Percentiles rank a stretch among this genome's conserved stretches.
phyloP scores from a whole-genome alignment of 2,797 vertebrate species.

The Ispidina lecontei region DNA sequence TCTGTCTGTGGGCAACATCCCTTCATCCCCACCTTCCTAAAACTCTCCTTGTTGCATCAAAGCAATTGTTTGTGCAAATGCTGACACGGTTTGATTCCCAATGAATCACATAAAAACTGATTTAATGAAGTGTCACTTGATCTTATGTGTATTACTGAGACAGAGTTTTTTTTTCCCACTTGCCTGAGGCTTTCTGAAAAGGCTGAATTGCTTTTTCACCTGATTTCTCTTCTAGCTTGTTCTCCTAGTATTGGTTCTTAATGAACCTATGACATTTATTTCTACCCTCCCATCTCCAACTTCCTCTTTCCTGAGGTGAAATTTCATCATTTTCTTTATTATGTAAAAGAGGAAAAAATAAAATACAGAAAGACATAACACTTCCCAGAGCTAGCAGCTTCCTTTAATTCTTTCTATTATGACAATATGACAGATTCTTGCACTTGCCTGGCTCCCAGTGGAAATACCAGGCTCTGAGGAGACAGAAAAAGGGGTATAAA shows the following conservation, averaged over 20 bases:
- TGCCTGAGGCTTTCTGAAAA: conserved; percentile 44
- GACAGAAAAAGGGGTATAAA: background rate
- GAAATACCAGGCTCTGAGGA: conserved; percentile 43
- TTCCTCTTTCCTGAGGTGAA: conserved; percentile 27
- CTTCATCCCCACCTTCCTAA: background rate
- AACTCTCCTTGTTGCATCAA: background rate
- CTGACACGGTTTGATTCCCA: background rate
- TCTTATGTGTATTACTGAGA: background rate
- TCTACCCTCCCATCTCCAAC: background rate
- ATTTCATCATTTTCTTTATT: conserved; percentile 30
- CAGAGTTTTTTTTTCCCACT: background rate
- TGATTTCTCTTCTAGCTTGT: conserved; percentile 17
- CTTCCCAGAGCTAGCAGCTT: conserved; percentile 18
- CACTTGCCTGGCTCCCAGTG: conserved; percentile 41
- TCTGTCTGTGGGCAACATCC: background rate
- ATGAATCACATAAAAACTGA: background rate
- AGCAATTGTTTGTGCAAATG: background rate
- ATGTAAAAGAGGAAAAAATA: background rate
- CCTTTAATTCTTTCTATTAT: conserved; percentile 75
- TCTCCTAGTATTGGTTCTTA: background rate
- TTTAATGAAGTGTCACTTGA: conserved; percentile 30
- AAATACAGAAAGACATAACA: background rate
- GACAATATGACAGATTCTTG: conserved; percentile 71
- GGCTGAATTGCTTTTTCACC: conserved; percentile 18
- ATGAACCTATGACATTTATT: conserved; percentile 36